Evolutionary conservation across 2,888 invertebrate genomes (phyloP).

Genomic region (Leptothorax acervorum): DNA sequence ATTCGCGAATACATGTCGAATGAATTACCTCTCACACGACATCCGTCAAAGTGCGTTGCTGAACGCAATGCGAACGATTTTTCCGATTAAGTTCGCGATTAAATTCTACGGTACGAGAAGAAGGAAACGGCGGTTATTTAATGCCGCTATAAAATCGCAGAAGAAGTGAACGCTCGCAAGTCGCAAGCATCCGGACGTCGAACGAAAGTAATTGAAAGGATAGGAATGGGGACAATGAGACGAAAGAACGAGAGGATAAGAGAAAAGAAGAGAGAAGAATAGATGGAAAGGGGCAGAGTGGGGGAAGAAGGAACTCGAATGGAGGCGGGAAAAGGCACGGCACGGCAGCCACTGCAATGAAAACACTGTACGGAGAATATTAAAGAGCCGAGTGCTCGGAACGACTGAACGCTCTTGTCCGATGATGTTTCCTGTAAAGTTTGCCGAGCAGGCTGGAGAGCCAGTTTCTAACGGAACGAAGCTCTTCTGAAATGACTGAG

Average conservation of each 20-base stretch:
- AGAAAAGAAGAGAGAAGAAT: conserved; percentile 24
- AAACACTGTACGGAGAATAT: conserved; percentile 58
- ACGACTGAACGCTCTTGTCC: conserved; percentile 52
- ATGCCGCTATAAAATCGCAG: conserved; percentile 35
- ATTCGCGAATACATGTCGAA: background rate
- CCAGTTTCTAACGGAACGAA: conserved; percentile 39
- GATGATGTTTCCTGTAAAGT: conserved; percentile 60
- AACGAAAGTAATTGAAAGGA: conserved; percentile 56
- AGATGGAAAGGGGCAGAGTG: background rate
- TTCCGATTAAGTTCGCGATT: conserved; percentile 36
- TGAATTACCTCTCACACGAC: background rate
- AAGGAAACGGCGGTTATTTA: conserved; percentile 21
- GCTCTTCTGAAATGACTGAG: conserved; percentile 47
- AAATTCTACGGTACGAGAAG: conserved; percentile 8
- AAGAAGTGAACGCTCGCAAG: conserved; percentile 32
- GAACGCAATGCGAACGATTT: conserved; percentile 17
- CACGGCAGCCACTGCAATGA: conserved; percentile 56
- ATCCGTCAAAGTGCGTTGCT: background rate
- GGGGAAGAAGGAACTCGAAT: conserved; percentile 11
- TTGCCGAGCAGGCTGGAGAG: conserved; percentile 39
- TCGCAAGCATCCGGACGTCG: conserved; percentile 15
- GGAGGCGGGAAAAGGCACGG: conserved; percentile 24
- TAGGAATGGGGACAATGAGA: conserved; percentile 39
- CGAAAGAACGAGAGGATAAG: background rate
- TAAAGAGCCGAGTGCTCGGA: conserved; percentile 61